A percentile compares a stretch with the other conserved stretches of the same genome.
Conservation (phyloP, 2,888 invertebrate species). For the Dimorphilus gyrociliatus region DNA sequence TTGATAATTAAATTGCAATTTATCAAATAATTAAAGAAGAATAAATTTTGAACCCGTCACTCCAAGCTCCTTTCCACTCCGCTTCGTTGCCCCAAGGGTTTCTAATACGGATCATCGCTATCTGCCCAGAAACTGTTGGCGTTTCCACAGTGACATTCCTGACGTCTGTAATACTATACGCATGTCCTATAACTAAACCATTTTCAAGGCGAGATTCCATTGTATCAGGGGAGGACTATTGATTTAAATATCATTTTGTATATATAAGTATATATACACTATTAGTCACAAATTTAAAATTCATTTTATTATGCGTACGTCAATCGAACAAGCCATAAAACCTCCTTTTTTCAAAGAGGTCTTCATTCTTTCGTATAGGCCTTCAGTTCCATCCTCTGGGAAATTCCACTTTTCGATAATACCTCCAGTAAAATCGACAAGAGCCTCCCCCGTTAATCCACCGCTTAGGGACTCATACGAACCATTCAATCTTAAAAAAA, state of each 20-base stretch:
- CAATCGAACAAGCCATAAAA: slow-evolving; percentile 80
- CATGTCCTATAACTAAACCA: slow-evolving; percentile 18
- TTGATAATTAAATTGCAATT: too few relatives aligned
- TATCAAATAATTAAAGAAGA: too few relatives aligned
- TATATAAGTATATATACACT: background rate
- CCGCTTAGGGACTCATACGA: slow-evolving; percentile 48
- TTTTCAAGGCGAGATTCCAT: slow-evolving; percentile 55
- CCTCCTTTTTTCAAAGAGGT: slow-evolving; percentile 75
- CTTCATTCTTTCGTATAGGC: slow-evolving; percentile 66
- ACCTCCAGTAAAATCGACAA: slow-evolving; percentile 57
- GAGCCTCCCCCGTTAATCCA: slow-evolving; percentile 48
- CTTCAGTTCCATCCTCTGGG: slow-evolving; percentile 39
- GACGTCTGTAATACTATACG: slow-evolving; percentile 18
- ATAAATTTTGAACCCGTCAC: slow-evolving; percentile 57
- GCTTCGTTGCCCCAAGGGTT: slow-evolving; percentile 92
- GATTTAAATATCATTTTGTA: background rate
- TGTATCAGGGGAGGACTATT: slow-evolving; percentile 56
- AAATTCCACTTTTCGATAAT: slow-evolving; percentile 60
- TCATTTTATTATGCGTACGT: too few relatives aligned
- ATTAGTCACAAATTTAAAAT: background rate
- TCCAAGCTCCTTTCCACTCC: slow-evolving; percentile 90
- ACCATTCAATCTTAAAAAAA: slow-evolving; percentile 47
- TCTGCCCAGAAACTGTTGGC: slow-evolving; percentile 21
- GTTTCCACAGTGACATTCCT: slow-evolving; percentile 45
- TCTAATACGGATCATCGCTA: slow-evolving; percentile 51